Percentiles rank a stretch among this genome's conserved stretches.
Conservation (phyloP, 2,797 vertebrate species). For the Urophycis tenuis region DNA sequence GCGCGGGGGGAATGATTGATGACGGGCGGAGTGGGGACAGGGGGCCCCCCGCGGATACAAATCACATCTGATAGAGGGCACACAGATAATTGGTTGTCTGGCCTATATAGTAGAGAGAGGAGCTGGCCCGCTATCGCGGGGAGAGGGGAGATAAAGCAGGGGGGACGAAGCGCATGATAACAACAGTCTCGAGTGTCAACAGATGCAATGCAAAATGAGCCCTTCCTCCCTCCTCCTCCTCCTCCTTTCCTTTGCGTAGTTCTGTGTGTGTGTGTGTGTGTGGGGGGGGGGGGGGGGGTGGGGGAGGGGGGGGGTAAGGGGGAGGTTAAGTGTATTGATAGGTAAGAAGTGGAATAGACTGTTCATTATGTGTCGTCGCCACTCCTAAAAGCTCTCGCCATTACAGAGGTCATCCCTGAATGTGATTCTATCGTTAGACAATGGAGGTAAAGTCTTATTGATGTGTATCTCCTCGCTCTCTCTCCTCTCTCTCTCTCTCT, state of each 20-base stretch:
- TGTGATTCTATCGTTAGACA: constrained; percentile 4
- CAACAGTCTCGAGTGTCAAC: constrained; percentile 72
- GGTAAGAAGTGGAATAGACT: constrained; percentile 52
- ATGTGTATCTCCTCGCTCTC: not conserved
- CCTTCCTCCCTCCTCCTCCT: constrained; percentile 22
- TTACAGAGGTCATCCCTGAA: constrained; percentile 54
- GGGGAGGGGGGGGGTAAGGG: constrained; percentile 13
- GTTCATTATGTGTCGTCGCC: constrained; percentile 46
- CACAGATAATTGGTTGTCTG: constrained; percentile 77
- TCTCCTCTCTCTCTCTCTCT: not conserved
- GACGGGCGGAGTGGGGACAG: constrained; percentile 63
- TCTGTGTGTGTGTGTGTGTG: not conserved
- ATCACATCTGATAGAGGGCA: constrained; percentile 77
- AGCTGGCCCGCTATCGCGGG: constrained; percentile 66
- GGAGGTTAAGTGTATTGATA: constrained; percentile 68
- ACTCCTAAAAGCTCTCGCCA: constrained; percentile 43
- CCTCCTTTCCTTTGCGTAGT: constrained; percentile 29
- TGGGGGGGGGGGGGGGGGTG: too few species aligned
- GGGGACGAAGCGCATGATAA: constrained; percentile 65
- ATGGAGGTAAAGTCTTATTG: not conserved
- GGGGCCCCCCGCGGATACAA: constrained; percentile 70
- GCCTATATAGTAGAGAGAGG: constrained; percentile 61
- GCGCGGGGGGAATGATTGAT: constrained; percentile 65
- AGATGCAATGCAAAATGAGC: constrained; percentile 66
- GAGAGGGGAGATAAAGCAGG: constrained; percentile 71